Evolutionary conservation across 2,888 invertebrate species (phyloP).

Genomic region (Drosophila borealis): DNA sequence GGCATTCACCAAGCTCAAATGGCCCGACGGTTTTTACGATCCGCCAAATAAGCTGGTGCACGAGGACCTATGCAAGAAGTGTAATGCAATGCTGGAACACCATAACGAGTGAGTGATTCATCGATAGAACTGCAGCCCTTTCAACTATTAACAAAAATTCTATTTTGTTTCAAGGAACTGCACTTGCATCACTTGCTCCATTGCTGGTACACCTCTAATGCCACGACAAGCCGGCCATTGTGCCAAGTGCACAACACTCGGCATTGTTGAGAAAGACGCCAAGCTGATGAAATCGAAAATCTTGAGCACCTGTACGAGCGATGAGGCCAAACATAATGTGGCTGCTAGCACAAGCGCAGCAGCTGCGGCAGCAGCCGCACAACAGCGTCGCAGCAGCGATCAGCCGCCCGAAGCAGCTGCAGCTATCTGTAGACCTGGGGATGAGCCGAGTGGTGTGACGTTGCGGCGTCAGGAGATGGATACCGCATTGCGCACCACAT

Average conservation of each 20-base stretch:
- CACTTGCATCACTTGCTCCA: conserved; percentile 84
- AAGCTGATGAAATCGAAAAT: conserved; percentile 84
- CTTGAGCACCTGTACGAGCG: conserved; percentile 82
- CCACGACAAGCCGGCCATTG: conserved; percentile 73
- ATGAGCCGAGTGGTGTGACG: conserved; percentile 43
- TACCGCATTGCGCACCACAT: conserved; percentile 70
- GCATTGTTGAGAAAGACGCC: conserved; percentile 82
- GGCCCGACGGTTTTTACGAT: conserved; percentile 81
- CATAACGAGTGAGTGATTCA: conserved; percentile 79
- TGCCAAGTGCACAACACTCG: conserved; percentile 82
- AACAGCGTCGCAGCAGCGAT: conserved; percentile 54
- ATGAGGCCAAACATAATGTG: conserved; percentile 77
- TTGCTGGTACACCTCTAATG: conserved; percentile 81
- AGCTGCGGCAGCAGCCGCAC: conserved; percentile 41
- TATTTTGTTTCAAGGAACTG: conserved; percentile 74
- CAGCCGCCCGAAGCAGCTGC: conserved; percentile 21
- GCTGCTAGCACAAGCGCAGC: conserved; percentile 58
- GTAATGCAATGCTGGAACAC: conserved; percentile 82
- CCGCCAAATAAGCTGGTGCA: conserved; percentile 81
- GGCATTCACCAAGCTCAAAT: conserved; percentile 82
- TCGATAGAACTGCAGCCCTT: not conserved
- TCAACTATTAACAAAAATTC: not conserved
- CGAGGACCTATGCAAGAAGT: conserved; percentile 83
- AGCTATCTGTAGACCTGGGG: conserved; percentile 15
- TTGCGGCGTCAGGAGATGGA: conserved; percentile 64